These are phyloP conservation scores for Schizotus pectinicornis DNA, from an alignment of 2,888 invertebrate species.

Conservation along the genomic window DNA sequence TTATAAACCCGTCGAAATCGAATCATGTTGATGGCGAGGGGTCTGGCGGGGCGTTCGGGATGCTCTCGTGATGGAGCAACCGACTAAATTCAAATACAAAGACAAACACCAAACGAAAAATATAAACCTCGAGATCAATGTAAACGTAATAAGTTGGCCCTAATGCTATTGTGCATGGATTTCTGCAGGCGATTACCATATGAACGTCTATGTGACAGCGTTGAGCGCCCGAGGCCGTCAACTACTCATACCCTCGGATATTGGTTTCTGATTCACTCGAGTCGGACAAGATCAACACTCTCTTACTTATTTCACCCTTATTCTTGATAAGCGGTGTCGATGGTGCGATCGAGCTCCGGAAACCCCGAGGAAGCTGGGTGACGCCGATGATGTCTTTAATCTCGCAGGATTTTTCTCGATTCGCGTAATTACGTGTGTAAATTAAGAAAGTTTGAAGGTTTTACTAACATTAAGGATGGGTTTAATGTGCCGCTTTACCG, in stretches of 20 bases:
- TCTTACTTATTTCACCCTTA: constrained; percentile 47
- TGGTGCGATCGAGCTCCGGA: constrained; percentile 2
- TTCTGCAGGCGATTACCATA: constrained; percentile 60
- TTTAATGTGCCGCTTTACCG: constrained; percentile 20
- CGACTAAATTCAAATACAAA: constrained; percentile 59
- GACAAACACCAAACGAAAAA: constrained; percentile 59
- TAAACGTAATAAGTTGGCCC: constrained; percentile 60
- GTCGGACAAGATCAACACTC: constrained; percentile 59
- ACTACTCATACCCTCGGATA: constrained; percentile 54
- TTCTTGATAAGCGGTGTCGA: constrained; percentile 27
- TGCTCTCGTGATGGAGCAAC: constrained; percentile 39
- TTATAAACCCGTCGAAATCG: constrained; percentile 41
- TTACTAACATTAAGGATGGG: constrained; percentile 1
- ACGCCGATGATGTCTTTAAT: constrained; percentile 3
- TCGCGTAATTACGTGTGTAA: constrained; percentile 2
- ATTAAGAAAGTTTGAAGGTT: constrained; percentile 16
- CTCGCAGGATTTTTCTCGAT: constrained; percentile 10
- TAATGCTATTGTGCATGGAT: constrained; percentile 60
- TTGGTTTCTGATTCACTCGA: constrained; percentile 59
- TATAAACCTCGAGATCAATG: constrained; percentile 61
- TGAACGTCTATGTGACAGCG: constrained; percentile 52
- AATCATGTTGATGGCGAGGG: constrained; percentile 34
- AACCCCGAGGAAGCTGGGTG: constrained; percentile 9
- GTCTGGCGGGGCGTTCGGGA: constrained; percentile 1
- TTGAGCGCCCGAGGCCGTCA: constrained; percentile 47